Percentiles rank a stretch among this genome's conserved stretches.
Evolutionary conservation across 2,113 vertebrate species (phyloP).

Genomic region (Tinamus guttatus): DNA sequence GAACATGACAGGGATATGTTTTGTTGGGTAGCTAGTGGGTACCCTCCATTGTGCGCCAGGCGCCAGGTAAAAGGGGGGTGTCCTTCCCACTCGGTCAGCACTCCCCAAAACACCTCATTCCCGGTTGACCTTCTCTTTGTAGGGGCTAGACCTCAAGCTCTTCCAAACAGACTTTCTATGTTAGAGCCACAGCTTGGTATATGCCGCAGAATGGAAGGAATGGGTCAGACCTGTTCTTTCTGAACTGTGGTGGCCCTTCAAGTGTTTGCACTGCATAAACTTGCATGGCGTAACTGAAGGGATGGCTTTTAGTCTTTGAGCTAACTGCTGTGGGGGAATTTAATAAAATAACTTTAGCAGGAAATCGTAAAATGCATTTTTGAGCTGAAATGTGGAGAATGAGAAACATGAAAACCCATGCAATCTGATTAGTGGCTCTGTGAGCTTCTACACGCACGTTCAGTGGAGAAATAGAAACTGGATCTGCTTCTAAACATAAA

Average conservation of each 20-base stretch:
- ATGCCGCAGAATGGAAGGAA: not conserved
- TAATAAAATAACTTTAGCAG: not conserved
- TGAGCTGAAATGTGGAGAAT: slow-evolving; percentile 9
- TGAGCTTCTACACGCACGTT: not conserved
- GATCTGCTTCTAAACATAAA: slow-evolving; percentile 15
- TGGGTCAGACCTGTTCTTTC: not conserved
- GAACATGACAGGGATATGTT: not conserved
- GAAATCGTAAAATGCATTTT: slow-evolving; percentile 9
- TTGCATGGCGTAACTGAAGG: not conserved
- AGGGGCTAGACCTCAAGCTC: not conserved
- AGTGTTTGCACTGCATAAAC: not conserved
- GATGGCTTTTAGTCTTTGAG: not conserved
- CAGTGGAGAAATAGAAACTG: not conserved
- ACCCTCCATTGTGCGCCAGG: not conserved
- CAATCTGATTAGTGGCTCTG: not conserved
- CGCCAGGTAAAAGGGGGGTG: not conserved
- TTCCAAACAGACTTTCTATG: not conserved
- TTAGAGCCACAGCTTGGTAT: not conserved
- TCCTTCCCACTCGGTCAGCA: accelerated
- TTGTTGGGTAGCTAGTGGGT: not conserved
- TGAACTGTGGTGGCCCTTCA: not conserved
- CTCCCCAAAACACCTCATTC: not conserved
- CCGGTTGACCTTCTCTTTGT: not conserved
- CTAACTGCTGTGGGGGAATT: slow-evolving; percentile 20
- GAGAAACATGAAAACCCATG: not conserved